These are phyloP conservation scores for Darevskia mixta DNA, from an alignment of 2,797 vertebrate genomes.

Conservation along the genomic window DNA sequence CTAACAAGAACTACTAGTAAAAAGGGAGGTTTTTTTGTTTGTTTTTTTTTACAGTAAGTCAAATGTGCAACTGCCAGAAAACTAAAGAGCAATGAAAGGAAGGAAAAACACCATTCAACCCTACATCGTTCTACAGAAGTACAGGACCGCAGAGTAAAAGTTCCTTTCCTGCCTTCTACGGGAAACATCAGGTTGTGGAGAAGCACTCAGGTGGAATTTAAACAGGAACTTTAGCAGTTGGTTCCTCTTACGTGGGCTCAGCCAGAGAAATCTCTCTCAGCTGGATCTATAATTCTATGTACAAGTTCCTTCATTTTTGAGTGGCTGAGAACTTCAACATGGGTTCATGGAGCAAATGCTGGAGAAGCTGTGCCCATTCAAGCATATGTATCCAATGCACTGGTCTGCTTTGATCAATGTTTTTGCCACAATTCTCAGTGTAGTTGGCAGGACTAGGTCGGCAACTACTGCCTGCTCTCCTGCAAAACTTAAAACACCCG, in stretches of 20 bases:
- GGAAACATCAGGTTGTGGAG: not conserved
- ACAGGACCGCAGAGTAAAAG: not conserved
- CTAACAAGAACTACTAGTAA: not conserved
- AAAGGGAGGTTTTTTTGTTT: not conserved
- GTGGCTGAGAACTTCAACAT: not conserved
- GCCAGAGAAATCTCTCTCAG: not conserved
- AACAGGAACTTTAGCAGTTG: not conserved
- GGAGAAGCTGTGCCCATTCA: not conserved
- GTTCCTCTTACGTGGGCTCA: not conserved
- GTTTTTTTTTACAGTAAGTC: not conserved
- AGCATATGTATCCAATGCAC: not conserved
- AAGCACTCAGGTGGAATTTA: not conserved
- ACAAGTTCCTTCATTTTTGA: not conserved
- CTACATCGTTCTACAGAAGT: not conserved
- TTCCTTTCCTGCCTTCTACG: not conserved
- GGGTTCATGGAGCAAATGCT: not conserved
- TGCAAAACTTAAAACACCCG: not conserved
- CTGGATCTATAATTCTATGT: not conserved
- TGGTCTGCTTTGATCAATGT: not conserved
- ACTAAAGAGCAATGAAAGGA: not conserved
- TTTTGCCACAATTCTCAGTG: not conserved
- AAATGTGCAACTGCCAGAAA: not conserved
- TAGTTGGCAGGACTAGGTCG: not conserved
- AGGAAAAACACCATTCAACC: not conserved
- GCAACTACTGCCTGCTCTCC: not conserved